phyloP scores from a whole-genome alignment of 2,113 vertebrate genomes.

The Anser brachyrhynchus region DNA sequence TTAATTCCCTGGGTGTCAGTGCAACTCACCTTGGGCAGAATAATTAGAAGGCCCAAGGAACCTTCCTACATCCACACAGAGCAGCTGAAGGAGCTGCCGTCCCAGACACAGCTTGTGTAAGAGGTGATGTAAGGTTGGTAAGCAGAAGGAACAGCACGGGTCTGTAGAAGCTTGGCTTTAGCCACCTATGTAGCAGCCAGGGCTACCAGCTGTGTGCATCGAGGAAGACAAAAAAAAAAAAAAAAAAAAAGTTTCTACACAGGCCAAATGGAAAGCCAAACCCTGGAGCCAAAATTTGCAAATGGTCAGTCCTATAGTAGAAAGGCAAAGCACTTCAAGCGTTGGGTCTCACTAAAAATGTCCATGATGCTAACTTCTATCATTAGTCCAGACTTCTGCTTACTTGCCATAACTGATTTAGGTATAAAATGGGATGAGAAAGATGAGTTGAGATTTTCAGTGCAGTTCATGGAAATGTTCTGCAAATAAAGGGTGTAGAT shows the following conservation, averaged over 20 bases:
- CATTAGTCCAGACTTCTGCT: neutral
- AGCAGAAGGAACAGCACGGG: neutral
- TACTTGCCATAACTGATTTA: neutral
- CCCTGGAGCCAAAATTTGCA: neutral
- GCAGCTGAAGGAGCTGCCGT: neutral
- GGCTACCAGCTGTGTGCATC: neutral
- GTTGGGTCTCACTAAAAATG: neutral
- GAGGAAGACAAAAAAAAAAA: neutral
- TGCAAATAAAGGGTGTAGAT: neutral
- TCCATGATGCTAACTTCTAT: neutral
- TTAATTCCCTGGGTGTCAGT: neutral
- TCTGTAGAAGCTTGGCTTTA: neutral
- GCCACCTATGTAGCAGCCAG: rapidly evolving
- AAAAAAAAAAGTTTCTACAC: neutral
- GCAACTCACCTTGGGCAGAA: rapidly evolving
- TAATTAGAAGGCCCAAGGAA: neutral
- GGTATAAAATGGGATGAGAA: neutral
- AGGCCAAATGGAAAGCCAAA: neutral
- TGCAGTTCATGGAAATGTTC: neutral
- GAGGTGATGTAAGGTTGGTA: neutral
- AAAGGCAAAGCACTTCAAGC: neutral
- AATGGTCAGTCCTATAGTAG: neutral
- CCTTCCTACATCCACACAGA: neutral
- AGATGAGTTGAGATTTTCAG: neutral
- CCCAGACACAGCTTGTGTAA: neutral